Conservation (phyloP, 2,797 vertebrate genomes). For the Gobionotothen gibberifrons region DNA sequence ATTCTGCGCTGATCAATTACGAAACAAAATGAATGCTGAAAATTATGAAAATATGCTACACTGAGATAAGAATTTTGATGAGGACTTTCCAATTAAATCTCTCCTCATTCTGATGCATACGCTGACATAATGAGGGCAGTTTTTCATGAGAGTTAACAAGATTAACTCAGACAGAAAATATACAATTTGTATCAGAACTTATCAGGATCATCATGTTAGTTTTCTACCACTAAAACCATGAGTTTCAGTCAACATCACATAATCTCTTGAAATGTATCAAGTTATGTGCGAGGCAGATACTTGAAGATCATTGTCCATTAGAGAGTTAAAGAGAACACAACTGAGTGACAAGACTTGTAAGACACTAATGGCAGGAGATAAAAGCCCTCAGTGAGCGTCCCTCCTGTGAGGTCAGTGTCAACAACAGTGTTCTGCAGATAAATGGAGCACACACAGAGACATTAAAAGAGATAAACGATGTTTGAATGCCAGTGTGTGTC, state of each 20-base stretch:
- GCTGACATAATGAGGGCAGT: constrained; percentile 7
- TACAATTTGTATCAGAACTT: neutral
- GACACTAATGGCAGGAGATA: constrained; percentile 6
- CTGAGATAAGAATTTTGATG: constrained; percentile 31
- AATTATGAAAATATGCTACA: neutral
- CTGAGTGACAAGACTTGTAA: neutral
- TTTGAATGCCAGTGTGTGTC: neutral
- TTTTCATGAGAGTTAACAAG: constrained; percentile 12
- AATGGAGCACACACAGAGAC: constrained; percentile 2
- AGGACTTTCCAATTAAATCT: constrained; percentile 42
- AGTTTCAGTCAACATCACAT: neutral
- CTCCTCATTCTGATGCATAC: constrained; percentile 26
- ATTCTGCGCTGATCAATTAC: constrained; percentile 11
- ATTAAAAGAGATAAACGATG: neutral
- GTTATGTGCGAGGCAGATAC: too few species aligned
- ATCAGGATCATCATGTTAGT: neutral
- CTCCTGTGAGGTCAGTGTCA: constrained; percentile 9
- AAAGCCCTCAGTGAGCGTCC: neutral
- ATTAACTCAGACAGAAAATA: constrained; percentile 7
- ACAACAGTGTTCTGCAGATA: neutral
- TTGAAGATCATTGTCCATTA: neutral
- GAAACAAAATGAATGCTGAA: constrained; percentile 27
- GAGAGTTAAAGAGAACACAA: neutral
- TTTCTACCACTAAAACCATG: neutral
- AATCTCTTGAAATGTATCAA: neutral